Conservation (phyloP, 2,888 invertebrate genomes). For the Molorchus minor region DNA sequence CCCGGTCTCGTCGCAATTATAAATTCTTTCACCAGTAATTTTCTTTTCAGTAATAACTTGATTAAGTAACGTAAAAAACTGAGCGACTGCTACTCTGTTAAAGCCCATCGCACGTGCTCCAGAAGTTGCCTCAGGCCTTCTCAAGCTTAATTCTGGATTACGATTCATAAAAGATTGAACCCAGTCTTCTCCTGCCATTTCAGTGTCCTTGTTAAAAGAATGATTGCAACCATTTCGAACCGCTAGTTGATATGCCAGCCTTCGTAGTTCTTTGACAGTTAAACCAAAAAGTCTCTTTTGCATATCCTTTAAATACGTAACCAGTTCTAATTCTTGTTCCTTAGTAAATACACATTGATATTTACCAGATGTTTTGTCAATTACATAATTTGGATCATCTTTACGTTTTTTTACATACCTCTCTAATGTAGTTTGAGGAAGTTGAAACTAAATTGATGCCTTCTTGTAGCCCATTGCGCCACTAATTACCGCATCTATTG, state of each 20-base stretch:
- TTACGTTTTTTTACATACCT: slow-evolving; percentile 15
- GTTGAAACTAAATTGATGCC: slow-evolving; percentile 4
- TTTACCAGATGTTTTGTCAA: slow-evolving; percentile 7
- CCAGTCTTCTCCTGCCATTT: slow-evolving; percentile 9
- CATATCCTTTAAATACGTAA: slow-evolving; percentile 6
- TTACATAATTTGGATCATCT: slow-evolving; percentile 10
- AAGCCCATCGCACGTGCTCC: slow-evolving; percentile 16
- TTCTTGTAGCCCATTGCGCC: not conserved
- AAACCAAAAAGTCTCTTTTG: not conserved
- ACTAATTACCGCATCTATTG: not conserved
- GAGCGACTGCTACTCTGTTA: no score
- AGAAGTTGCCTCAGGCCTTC: slow-evolving; percentile 16
- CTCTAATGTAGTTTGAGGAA: slow-evolving; percentile 5
- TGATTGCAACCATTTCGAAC: not conserved
- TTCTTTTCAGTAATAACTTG: slow-evolving; percentile 7
- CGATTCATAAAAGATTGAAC: slow-evolving; percentile 10
- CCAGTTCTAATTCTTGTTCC: slow-evolving; percentile 1
- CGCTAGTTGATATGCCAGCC: slow-evolving; percentile 7
- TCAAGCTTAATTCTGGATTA: slow-evolving; percentile 15
- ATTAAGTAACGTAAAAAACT: not conserved
- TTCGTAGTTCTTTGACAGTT: not conserved
- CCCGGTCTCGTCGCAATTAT: slow-evolving; percentile 12
- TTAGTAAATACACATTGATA: not conserved
- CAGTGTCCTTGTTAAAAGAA: not conserved
- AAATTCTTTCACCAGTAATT: slow-evolving; percentile 13